Percentiles rank a stretch among this genome's conserved stretches.
Evolutionary conservation across 2,113 vertebrate genomes (phyloP).

Genomic region (Alouatta palliata): DNA sequence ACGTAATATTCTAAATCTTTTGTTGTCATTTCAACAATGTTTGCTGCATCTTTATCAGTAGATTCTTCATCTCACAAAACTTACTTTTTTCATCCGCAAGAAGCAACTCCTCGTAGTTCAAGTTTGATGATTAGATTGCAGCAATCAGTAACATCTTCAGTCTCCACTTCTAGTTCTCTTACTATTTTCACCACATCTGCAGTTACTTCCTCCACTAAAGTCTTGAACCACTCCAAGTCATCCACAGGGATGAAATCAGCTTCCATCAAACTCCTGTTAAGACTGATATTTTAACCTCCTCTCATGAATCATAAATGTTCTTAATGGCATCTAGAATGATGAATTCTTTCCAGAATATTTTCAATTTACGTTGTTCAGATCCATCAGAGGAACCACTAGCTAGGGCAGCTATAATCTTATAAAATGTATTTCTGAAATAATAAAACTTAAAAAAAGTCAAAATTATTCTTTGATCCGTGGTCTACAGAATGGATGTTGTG

Average conservation of each 20-base stretch:
- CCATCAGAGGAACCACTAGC: neutral
- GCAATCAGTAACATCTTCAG: neutral
- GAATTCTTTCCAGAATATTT: neutral
- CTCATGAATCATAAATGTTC: neutral
- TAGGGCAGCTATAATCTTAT: neutral
- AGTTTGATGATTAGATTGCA: neutral
- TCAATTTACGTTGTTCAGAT: neutral
- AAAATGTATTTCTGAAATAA: neutral
- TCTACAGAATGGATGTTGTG: neutral
- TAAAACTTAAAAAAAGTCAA: neutral
- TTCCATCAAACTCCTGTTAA: neutral
- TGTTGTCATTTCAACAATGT: neutral
- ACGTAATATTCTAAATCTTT: neutral
- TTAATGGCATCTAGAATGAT: neutral
- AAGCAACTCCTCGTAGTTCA: neutral
- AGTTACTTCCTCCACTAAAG: neutral
- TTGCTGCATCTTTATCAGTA: neutral
- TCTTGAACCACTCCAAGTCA: neutral
- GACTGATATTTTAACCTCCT: neutral
- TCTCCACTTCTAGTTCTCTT: neutral
- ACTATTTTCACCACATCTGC: neutral
- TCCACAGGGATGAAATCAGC: neutral
- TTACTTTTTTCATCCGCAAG: neutral
- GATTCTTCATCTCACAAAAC: neutral
- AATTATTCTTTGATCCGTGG: neutral